Conservation (phyloP, 2,888 invertebrate genomes). For the Sarcophaga subvicina region DNA sequence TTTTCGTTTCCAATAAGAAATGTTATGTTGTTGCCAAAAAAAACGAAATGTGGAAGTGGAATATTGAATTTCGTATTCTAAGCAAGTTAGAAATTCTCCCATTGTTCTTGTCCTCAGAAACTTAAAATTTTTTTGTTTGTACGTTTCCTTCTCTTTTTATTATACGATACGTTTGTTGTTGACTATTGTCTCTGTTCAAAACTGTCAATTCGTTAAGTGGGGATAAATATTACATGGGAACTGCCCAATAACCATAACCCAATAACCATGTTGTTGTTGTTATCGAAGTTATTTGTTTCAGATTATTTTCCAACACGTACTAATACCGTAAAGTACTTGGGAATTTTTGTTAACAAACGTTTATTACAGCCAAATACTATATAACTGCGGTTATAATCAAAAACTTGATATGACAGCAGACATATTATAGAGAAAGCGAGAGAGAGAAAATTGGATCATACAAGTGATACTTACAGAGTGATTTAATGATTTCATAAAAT, state of each 20-base stretch:
- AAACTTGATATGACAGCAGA: too few species aligned
- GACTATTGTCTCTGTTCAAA: constrained; percentile 14
- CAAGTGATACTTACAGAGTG: constrained; percentile 6
- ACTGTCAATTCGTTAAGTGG: constrained; percentile 63
- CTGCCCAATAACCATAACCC: constrained; percentile 53
- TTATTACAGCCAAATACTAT: too few species aligned
- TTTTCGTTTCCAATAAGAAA: too few species aligned
- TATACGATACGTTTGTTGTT: too few species aligned
- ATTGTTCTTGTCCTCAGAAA: constrained; percentile 8
- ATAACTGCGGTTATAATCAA: too few species aligned
- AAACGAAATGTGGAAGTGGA: constrained; percentile 3
- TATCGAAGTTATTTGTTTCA: constrained; percentile 52
- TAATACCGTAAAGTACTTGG: constrained; percentile 27
- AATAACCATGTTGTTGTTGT: too few species aligned
- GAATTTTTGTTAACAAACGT: too few species aligned
- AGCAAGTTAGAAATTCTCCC: constrained; percentile 49
- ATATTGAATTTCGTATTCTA: constrained; percentile 62
- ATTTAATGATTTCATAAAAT: too few species aligned
- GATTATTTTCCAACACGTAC: constrained; percentile 57
- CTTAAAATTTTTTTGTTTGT: too few species aligned
- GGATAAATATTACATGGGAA: constrained; percentile 57
- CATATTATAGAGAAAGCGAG: neutral
- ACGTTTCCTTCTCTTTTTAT: too few species aligned
- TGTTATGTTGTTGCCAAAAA: too few species aligned
- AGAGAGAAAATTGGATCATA: constrained; percentile 2